Evolutionary conservation across 2,797 vertebrate species (phyloP).

Genomic region (Glyptemys insculpta): DNA sequence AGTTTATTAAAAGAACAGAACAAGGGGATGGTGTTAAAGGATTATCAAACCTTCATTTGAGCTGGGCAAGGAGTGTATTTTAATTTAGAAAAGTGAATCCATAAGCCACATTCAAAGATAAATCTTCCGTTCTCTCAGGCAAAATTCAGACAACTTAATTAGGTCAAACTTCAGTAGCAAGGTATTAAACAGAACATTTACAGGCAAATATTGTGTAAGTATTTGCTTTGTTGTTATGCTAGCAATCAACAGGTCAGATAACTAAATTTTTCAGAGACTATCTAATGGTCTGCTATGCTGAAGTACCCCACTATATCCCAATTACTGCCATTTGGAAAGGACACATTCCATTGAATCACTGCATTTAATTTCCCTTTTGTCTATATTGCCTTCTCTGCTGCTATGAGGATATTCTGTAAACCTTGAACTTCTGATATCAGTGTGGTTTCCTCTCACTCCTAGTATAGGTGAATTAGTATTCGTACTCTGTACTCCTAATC

Average conservation of each 20-base stretch:
- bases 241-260: not conserved
- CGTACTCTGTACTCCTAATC: not conserved
- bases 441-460: not conserved
- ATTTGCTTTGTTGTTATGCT: not conserved
- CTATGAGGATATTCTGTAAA: not conserved
- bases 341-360: not conserved
- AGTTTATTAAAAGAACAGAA: slow-evolving; percentile 10
- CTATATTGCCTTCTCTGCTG: not conserved
- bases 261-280: accelerated
- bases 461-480: not conserved
- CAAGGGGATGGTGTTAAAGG: not conserved
- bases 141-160: slow-evolving; percentile 30
- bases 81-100: slow-evolving; percentile 51
- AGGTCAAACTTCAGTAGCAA: not conserved
- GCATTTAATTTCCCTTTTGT: not conserved
- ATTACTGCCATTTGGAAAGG: not conserved
- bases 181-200: not conserved
- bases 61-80: slow-evolving; percentile 1
- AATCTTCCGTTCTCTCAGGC: not conserved
- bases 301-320: not conserved
- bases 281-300: not conserved
- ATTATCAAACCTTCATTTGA: slow-evolving; percentile 15
- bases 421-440: not conserved
- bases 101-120: not conserved
- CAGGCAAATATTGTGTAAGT: not conserved